Percentiles rank a stretch among this genome's conserved stretches.
Conservation (phyloP, 1,140 invertebrate species). For the Apis cerana region DNA sequence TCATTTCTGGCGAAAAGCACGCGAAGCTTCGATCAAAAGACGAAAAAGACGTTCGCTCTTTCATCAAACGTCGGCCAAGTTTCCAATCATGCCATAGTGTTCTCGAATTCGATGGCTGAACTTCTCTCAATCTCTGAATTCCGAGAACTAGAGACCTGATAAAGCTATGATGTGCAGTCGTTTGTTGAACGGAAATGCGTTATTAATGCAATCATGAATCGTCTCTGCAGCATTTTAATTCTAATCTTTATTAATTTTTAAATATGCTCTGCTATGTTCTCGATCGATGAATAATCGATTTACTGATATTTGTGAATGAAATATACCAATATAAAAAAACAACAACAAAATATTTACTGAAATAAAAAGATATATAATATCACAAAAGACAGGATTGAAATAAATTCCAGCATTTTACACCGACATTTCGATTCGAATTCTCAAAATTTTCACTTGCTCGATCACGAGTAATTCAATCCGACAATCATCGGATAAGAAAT, state of each 20-base stretch:
- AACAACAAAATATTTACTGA: too few species aligned
- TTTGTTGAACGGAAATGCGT: slow-evolving; percentile 12
- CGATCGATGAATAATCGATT: too few species aligned
- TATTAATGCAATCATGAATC: not conserved
- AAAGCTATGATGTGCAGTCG: not conserved
- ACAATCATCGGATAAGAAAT: fast-evolving
- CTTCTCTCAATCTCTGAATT: slow-evolving; percentile 30
- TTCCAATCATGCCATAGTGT: slow-evolving; percentile 58
- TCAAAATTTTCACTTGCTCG: too few species aligned
- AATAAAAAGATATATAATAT: too few species aligned
- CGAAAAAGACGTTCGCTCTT: slow-evolving; percentile 55
- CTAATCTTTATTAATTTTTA: too few species aligned
- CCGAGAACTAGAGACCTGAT: slow-evolving; percentile 18
- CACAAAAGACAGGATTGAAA: too few species aligned
- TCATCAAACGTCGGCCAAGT: slow-evolving; percentile 58
- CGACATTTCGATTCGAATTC: too few species aligned
- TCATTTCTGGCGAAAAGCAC: slow-evolving; percentile 30
- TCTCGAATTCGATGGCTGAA: slow-evolving; percentile 37
- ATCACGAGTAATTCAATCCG: too few species aligned
- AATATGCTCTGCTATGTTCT: too few species aligned
- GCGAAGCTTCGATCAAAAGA: slow-evolving; percentile 47
- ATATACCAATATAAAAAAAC: too few species aligned
- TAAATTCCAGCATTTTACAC: too few species aligned
- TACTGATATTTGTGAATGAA: too few species aligned
- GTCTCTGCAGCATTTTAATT: not conserved